Conservation (phyloP, 2,797 vertebrate genomes). For the Leucoraja ocellata region DNA sequence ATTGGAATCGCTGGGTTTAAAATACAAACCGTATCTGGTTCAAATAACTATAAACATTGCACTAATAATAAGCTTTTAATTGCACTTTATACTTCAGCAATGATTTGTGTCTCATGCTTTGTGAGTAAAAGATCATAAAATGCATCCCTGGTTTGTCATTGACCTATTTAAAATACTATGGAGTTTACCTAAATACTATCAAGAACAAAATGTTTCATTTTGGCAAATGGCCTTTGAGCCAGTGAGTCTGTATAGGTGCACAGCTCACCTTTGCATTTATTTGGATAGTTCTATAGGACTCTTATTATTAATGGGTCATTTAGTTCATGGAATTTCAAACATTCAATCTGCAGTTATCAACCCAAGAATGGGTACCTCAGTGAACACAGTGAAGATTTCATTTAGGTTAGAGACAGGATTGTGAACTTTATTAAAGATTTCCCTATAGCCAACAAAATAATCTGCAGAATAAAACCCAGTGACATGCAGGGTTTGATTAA, state of each 20-base stretch:
- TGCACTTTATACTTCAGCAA: constrained; percentile 15
- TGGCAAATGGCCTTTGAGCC: not conserved
- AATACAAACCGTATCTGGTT: not conserved
- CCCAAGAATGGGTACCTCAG: not conserved
- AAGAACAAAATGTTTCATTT: not conserved
- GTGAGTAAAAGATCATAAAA: not conserved
- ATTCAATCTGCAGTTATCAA: not conserved
- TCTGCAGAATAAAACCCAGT: not conserved
- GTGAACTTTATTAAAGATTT: not conserved
- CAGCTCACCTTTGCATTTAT: not conserved
- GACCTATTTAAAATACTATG: not conserved
- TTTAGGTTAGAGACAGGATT: not conserved
- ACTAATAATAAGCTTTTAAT: not conserved
- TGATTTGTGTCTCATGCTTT: not conserved
- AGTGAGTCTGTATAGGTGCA: not conserved
- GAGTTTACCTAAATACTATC: not conserved
- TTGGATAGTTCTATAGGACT: not conserved
- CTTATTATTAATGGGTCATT: not conserved
- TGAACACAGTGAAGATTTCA: not conserved
- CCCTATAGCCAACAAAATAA: not conserved
- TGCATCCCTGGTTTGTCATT: not conserved
- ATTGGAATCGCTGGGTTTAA: not conserved
- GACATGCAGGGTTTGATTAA: not conserved
- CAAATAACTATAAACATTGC: not conserved
- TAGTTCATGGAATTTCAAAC: not conserved